Conservation (phyloP, 2,888 invertebrate genomes). For the Camponotus fellah region DNA sequence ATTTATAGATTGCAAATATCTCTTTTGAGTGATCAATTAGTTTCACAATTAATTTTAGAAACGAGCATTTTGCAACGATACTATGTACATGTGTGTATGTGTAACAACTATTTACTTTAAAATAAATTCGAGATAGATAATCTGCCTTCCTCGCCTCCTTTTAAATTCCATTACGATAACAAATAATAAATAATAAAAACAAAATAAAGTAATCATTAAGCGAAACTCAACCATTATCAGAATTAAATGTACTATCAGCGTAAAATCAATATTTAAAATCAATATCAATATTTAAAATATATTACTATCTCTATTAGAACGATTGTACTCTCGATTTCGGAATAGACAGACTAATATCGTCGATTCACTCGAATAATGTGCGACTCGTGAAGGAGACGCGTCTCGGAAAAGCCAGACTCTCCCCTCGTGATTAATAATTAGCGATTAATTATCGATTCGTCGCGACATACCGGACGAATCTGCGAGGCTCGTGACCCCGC, state of each 20-base stretch:
- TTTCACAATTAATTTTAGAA: not conserved
- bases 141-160: not conserved
- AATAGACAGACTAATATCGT: not conserved
- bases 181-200: not conserved
- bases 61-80: not conserved
- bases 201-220: not conserved
- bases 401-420: not conserved
- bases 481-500: conserved; percentile 25
- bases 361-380: not conserved
- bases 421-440: conserved; percentile 62
- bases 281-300: not conserved
- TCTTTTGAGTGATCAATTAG: not conserved
- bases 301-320: no score
- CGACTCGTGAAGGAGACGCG: not conserved
- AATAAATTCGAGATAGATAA: not conserved
- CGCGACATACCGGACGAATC: conserved; percentile 46
- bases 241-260: not conserved
- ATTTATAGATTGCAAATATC: not conserved
- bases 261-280: not conserved
- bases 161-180: not conserved
- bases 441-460: conserved; percentile 68
- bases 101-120: not conserved
- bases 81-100: not conserved
- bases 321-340: not conserved
- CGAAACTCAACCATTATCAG: not conserved